phyloP scores from a whole-genome alignment of 2,113 vertebrate genomes.

The Hassar affinis region DNA sequence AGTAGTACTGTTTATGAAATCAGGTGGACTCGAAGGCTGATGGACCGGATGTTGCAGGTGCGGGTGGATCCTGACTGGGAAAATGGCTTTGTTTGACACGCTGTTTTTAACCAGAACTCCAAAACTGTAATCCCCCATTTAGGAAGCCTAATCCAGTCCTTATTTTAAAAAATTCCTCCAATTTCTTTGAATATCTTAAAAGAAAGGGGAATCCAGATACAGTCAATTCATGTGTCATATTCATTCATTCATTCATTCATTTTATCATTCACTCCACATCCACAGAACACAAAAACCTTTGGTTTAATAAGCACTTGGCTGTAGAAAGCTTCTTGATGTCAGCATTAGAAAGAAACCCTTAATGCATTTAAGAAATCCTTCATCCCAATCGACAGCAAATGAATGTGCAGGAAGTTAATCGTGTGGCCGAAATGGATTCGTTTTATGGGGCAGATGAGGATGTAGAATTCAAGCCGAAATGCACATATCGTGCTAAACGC shows the following conservation, averaged over 20 bases:
- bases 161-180: conserved; percentile 60
- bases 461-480: neutral
- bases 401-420: conserved; percentile 15
- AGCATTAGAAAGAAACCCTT: conserved; percentile 20
- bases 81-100: conserved; percentile 95
- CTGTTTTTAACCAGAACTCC: conserved; percentile 99
- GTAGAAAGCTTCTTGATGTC: conserved; percentile 19
- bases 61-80: conserved; percentile 96
- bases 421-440: conserved; percentile 4
- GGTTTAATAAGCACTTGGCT: conserved; percentile 12
- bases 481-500: conserved; percentile 12
- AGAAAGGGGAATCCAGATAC: conserved; percentile 14
- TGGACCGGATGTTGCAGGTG: conserved; percentile 95
- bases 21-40: conserved; percentile 90
- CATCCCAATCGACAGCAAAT: conserved; percentile 12
- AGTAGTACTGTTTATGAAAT: conserved; percentile 95
- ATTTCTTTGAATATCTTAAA: conserved; percentile 63
- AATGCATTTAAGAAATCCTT: neutral
- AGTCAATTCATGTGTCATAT: conserved; percentile 3
- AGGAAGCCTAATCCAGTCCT: conserved; percentile 69
- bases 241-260: conserved; percentile 41
- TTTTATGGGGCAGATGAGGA: conserved; percentile 1
- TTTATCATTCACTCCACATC: neutral
- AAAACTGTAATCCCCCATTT: conserved; percentile 99
- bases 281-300: neutral